Percentiles rank a stretch among this genome's conserved stretches.
phyloP scores from a whole-genome alignment of 2,888 invertebrate genomes.

The Oxyteleia sp. region DNA sequence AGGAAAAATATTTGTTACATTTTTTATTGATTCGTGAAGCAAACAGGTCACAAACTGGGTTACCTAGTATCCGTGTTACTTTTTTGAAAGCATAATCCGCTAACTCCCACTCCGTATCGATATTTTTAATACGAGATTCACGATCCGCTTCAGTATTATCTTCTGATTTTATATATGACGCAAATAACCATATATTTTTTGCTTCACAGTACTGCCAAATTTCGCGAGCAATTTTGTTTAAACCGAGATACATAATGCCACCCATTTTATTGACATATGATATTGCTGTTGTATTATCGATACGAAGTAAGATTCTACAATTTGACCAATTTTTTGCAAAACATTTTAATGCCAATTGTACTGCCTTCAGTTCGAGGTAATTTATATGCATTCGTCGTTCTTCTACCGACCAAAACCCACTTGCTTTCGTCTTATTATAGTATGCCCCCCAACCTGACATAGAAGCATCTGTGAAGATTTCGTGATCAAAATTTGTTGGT shows the following conservation, averaged over 20 bases:
- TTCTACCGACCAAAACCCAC: slow-evolving; percentile 17
- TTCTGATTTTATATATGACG: slow-evolving; percentile 20
- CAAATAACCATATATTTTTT: slow-evolving; percentile 48
- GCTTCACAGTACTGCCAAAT: slow-evolving; percentile 57
- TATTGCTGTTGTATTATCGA: slow-evolving; percentile 61
- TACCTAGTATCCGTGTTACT: slow-evolving; percentile 40
- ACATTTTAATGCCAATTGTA: slow-evolving; percentile 40
- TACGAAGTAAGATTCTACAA: slow-evolving; percentile 48
- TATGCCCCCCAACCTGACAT: slow-evolving; percentile 44
- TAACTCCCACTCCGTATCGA: slow-evolving; percentile 70
- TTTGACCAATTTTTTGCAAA: slow-evolving; percentile 33
- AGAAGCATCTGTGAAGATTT: slow-evolving; percentile 51
- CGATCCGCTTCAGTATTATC: slow-evolving; percentile 25
- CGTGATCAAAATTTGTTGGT: neutral
- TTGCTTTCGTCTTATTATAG: slow-evolving; percentile 9
- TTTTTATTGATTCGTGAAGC: slow-evolving; percentile 57
- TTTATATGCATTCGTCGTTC: slow-evolving; percentile 51
- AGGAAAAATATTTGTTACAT: slow-evolving; percentile 43
- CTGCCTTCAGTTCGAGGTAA: slow-evolving; percentile 54
- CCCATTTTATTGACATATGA: slow-evolving; percentile 47
- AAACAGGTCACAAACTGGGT: slow-evolving; percentile 63
- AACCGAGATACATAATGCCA: neutral
- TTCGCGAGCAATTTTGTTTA: slow-evolving; percentile 6
- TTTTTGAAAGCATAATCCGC: slow-evolving; percentile 38
- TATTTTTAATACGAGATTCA: slow-evolving; percentile 21